A percentile compares a stretch with the other conserved stretches of the same genome.
phyloP scores from a whole-genome alignment of 2,797 vertebrate genomes.

The Lagodon rhomboides region DNA sequence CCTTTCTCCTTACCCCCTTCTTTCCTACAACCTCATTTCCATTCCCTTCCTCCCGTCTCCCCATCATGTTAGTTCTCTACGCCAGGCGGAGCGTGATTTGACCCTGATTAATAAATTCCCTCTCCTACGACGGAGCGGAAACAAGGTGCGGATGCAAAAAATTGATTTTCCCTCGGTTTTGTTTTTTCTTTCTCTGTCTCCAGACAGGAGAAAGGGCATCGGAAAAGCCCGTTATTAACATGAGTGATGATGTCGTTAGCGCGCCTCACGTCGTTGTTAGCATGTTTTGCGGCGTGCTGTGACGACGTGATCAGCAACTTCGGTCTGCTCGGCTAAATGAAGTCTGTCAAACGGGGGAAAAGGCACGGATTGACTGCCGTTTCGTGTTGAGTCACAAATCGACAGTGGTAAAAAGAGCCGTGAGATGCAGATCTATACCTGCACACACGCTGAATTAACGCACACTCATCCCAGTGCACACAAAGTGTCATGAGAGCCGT shows the following conservation, averaged over 20 bases:
- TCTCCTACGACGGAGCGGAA: conserved; percentile 45
- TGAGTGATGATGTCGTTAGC: conserved; percentile 76
- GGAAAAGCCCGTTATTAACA: conserved; percentile 64
- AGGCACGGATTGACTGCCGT: conserved; percentile 53
- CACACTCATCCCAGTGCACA: neutral
- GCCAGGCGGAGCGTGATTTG: conserved; percentile 56
- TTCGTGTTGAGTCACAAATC: conserved; percentile 55
- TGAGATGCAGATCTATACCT: conserved; percentile 14
- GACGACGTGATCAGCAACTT: conserved; percentile 78
- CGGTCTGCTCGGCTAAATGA: conserved; percentile 67
- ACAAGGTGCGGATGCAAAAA: conserved; percentile 65
- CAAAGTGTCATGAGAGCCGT: neutral
- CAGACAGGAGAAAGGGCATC: conserved; percentile 53
- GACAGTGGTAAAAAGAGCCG: conserved; percentile 30
- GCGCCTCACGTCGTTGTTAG: conserved; percentile 65
- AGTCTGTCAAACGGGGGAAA: conserved; percentile 63
- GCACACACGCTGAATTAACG: conserved; percentile 18
- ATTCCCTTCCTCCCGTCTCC: conserved; percentile 27
- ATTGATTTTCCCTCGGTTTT: conserved; percentile 64
- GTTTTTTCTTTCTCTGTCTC: conserved; percentile 40
- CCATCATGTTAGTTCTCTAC: conserved; percentile 12
- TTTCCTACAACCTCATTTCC: conserved; percentile 41
- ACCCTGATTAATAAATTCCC: conserved; percentile 70
- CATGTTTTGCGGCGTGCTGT: conserved; percentile 66
- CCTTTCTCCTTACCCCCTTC: conserved; percentile 15